Base-by-base conservation (phyloP, 1,140 invertebrate species). In the Pseudomyrmex flavicornis region DNA sequence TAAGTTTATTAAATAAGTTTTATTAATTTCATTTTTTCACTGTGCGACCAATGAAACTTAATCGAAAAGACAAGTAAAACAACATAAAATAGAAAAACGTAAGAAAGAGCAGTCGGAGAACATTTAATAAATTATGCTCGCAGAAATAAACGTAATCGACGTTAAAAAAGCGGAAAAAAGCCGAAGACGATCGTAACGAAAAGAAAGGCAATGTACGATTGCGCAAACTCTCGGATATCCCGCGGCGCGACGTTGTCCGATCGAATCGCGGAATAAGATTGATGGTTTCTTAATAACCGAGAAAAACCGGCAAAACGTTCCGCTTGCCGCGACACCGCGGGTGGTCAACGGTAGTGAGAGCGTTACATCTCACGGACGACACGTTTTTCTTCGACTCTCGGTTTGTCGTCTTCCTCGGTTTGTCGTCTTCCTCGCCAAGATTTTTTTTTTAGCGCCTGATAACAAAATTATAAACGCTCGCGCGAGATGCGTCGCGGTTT, bases 211-310 rank as follows among this genome's bases (percentile, higher is more conserved):
- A 87, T 56, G 86, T 66, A 85, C 83, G 54, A 73, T 73, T 73
- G 46, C 22, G 69, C 54, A 82, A 88, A 62, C 54, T 75, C 85
- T 54, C 76, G 62, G 82, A 85, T 87, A 89, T 82, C 90, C 90
- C 79, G 89, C 73, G 76, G 85, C 58, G 85, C 82, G 46, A 79
- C 72, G 83, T 66, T 79, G 84, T 58, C 79, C 84, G 89, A 92
- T 92, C 87, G 83, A 66, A 91, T 87, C 82, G 80, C 62, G 83
- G 82, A 85, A 83, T 85, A 92, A 92, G 92, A 93, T 94, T 93
- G 90, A 94, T 94, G 92, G 90, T 92, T 93, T 92, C 91, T 94
- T 94, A 93, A 94, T 94, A 94, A 93, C 90, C 92, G 92, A 93
- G 92, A 93, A 94, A 94, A 94, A 92, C 91, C 88, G 90, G 90